Evolutionary conservation across 2,888 invertebrate species (phyloP).

Genomic region (Balanococcus diminutus): DNA sequence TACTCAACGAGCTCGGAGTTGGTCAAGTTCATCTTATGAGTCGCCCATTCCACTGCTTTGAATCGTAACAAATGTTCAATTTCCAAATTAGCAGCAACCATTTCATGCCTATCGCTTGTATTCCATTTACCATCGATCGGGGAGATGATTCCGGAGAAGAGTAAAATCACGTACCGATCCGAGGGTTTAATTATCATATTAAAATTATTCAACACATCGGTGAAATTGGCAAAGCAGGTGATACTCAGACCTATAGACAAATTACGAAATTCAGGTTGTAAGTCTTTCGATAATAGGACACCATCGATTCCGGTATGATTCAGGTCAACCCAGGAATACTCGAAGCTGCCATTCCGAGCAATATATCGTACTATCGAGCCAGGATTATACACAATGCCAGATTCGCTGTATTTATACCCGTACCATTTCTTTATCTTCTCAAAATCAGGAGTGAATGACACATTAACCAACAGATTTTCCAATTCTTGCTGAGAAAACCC

Average conservation of each 20-base stretch:
- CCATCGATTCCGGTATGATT: neutral
- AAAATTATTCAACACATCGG: neutral
- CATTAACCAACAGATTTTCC: neutral
- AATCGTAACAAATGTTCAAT: neutral
- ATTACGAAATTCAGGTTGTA: neutral
- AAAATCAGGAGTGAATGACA: neutral
- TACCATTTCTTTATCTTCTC: neutral
- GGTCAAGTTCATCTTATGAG: neutral
- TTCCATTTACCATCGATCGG: neutral
- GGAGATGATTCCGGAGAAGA: neutral
- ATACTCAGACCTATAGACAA: neutral
- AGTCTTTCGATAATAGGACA: neutral
- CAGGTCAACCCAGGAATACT: neutral
- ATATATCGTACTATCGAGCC: neutral
- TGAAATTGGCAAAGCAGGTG: neutral
- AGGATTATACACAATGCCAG: too few relatives aligned
- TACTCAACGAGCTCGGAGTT: too few relatives aligned
- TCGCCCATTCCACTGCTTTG: neutral
- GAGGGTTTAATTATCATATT: neutral
- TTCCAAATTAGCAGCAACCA: neutral
- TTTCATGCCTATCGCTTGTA: neutral
- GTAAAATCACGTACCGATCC: neutral
- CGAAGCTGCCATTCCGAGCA: neutral
- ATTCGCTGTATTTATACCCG: neutral
- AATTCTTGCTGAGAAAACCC: neutral